These are phyloP conservation scores for Chondrosia reniformis DNA, from an alignment of 37 sponge, comb jelly and placozoan species.

Conservation along the genomic window DNA sequence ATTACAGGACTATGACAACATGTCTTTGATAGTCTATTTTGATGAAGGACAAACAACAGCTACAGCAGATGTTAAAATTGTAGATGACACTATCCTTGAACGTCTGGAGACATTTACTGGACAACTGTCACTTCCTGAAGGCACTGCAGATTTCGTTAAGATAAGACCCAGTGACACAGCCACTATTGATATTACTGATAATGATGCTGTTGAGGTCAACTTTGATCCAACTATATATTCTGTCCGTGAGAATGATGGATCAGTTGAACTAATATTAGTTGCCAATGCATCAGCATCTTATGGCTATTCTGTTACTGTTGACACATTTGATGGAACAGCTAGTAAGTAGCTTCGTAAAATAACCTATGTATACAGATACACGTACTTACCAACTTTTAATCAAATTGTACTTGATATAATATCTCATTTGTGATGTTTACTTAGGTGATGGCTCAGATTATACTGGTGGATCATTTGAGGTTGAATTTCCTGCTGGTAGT, in stretches of 20 bases:
- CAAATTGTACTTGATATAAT: too few relatives aligned
- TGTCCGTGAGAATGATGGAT: neutral
- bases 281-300: neutral
- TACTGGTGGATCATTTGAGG: too few relatives aligned
- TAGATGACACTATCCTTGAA: slow-evolving; percentile 33
- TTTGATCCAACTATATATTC: slow-evolving; percentile 18
- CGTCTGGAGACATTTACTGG: slow-evolving; percentile 13
- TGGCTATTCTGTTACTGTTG: neutral
- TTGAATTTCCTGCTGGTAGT: too few relatives aligned
- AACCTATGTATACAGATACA: too few relatives aligned
- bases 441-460: too few relatives aligned
- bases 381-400: too few relatives aligned
- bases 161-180: neutral
- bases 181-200: slow-evolving; percentile 19
- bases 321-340: neutral
- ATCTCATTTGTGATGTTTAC: too few relatives aligned
- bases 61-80: slow-evolving; percentile 3
- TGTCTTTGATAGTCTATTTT: neutral
- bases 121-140: neutral
- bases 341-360: too few relatives aligned
- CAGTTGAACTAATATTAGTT: neutral
- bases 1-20: neutral
- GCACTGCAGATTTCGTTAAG: neutral
- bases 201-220: slow-evolving; percentile 31
- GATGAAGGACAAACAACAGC: neutral